These are phyloP conservation scores for Drosophila funebris DNA, from an alignment of 1,140 invertebrate genomes.

Conservation along the genomic window DNA sequence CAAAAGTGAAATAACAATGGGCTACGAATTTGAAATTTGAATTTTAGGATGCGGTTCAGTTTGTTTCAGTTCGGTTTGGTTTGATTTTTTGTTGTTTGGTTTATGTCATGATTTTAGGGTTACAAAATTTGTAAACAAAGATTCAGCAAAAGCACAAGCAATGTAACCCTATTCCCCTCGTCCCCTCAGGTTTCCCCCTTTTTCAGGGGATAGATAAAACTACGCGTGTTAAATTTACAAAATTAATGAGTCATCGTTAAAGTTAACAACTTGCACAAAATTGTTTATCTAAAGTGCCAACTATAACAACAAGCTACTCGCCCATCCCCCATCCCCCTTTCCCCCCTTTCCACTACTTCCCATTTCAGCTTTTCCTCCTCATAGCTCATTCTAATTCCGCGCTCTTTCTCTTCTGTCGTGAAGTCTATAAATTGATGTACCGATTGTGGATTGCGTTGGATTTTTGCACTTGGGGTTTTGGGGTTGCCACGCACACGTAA, in stretches of 20 bases:
- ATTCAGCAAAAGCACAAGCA: conserved; percentile 59
- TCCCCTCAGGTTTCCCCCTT: too few relatives aligned
- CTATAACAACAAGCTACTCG: conserved; percentile 15
- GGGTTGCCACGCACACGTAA: conserved; percentile 69
- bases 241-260: conserved; percentile 83
- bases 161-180: neutral
- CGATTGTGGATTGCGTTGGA: conserved; percentile 59
- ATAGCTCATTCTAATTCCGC: neutral
- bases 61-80: too few relatives aligned
- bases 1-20: too few relatives aligned
- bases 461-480: neutral
- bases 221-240: conserved; percentile 59
- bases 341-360: too few relatives aligned
- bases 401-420: neutral
- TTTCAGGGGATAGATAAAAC: conserved; percentile 22
- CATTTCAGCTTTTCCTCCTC: neutral
- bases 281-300: conserved; percentile 81
- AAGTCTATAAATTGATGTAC: conserved; percentile 68
- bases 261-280: conserved; percentile 82
- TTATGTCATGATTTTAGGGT: conserved; percentile 2
- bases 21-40: conserved; percentile 15
- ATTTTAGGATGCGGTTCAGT: too few relatives aligned
- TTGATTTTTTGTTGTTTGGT: too few relatives aligned
- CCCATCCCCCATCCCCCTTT: too few relatives aligned
- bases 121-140: conserved; percentile 42